phyloP scores from a whole-genome alignment of 2,113 vertebrate species.

The Etheostoma spectabile region DNA sequence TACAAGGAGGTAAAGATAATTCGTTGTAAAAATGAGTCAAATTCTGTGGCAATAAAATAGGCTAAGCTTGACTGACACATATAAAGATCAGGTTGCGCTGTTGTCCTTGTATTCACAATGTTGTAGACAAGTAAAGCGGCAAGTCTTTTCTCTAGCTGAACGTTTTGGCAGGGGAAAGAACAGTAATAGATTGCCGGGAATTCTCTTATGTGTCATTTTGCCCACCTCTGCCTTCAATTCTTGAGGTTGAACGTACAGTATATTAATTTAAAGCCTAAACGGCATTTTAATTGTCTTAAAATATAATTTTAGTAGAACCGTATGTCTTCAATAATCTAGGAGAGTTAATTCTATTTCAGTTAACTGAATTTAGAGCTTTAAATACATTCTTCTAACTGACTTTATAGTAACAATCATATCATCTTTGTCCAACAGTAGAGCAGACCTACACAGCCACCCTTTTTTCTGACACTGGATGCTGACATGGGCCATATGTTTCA shows the following conservation, averaged over 20 bases:
- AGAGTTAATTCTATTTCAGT: neutral
- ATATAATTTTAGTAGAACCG: neutral
- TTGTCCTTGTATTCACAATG: slow-evolving; percentile 50
- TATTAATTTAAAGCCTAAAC: neutral
- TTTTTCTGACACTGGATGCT: neutral
- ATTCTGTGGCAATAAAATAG: slow-evolving; percentile 56
- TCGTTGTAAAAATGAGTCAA: slow-evolving; percentile 55
- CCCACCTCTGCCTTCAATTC: slow-evolving; percentile 4
- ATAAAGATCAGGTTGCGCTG: slow-evolving; percentile 60
- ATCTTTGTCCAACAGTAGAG: neutral
- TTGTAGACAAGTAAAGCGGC: slow-evolving; percentile 11
- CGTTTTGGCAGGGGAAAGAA: slow-evolving; percentile 24
- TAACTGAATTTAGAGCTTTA: neutral
- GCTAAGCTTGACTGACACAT: slow-evolving; percentile 73
- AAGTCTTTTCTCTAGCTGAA: slow-evolving; percentile 14
- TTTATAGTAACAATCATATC: neutral
- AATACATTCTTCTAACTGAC: neutral
- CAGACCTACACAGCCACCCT: neutral
- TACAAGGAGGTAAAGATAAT: slow-evolving; percentile 37
- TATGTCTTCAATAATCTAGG: neutral
- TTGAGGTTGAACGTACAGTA: neutral
- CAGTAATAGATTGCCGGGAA: slow-evolving; percentile 5
- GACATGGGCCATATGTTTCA: neutral
- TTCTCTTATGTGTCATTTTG: slow-evolving; percentile 16
- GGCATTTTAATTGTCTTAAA: neutral